These are phyloP conservation scores for Chaetodon trifascialis DNA, from an alignment of 2,113 vertebrate species.

Conservation along the genomic window DNA sequence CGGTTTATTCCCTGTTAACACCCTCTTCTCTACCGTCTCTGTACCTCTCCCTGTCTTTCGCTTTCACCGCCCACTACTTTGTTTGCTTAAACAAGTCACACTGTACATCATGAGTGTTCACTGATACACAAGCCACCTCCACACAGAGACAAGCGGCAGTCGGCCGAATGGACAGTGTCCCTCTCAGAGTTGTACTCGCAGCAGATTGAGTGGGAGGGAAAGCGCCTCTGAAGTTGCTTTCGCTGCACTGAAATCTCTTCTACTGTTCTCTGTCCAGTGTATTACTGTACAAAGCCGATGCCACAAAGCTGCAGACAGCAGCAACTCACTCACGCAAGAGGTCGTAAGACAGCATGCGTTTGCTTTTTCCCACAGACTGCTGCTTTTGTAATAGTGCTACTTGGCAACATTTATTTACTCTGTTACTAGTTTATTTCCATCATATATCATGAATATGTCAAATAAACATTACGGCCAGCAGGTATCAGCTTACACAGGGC, in stretches of 20 bases:
- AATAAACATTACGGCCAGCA: conserved; percentile 7
- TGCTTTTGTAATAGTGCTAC: neutral
- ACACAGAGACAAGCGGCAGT: conserved; percentile 27
- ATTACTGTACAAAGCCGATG: neutral
- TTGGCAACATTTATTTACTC: neutral
- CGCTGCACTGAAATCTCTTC: neutral
- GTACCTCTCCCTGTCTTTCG: conserved; percentile 5
- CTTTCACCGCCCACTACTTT: conserved; percentile 19
- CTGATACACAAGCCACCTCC: neutral
- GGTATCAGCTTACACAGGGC: neutral
- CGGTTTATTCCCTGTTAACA: conserved; percentile 10
- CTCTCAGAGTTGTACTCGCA: conserved; percentile 12
- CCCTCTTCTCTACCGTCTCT: neutral
- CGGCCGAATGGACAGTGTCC: conserved; percentile 18
- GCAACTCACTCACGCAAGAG: neutral
- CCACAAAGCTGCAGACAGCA: neutral
- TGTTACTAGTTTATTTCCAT: conserved; percentile 2
- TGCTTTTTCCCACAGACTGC: neutral
- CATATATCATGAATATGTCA: conserved; percentile 1
- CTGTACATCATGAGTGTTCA: conserved; percentile 8
- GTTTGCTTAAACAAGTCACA: conserved; percentile 25
- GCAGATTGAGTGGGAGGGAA: conserved; percentile 40
- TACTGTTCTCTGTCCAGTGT: neutral
- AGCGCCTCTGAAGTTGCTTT: conserved; percentile 7
- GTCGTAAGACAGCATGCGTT: neutral